Evolutionary conservation across 2,113 vertebrate genomes (phyloP).

Genomic region (Donacobius atricapilla): DNA sequence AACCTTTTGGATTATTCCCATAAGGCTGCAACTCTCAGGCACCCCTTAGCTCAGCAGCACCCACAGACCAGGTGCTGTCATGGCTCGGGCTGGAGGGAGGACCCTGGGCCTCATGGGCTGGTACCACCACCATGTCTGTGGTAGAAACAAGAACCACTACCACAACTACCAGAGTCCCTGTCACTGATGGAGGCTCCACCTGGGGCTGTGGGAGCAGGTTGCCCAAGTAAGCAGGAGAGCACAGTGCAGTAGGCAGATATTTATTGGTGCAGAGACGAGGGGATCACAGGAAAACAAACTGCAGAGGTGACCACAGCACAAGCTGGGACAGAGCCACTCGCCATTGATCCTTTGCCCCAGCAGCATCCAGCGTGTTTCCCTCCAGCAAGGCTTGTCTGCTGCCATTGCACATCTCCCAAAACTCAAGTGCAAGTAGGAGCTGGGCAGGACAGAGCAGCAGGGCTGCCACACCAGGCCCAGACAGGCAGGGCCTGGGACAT

Average conservation of each 20-base stretch:
- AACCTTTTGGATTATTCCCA: rapidly evolving
- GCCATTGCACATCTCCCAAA: not conserved
- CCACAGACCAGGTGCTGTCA: not conserved
- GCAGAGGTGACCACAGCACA: not conserved
- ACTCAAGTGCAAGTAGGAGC: not conserved
- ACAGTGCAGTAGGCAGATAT: not conserved
- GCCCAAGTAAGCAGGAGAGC: not conserved
- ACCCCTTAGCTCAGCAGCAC: not conserved
- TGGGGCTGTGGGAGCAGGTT: not conserved
- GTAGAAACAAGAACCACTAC: not conserved
- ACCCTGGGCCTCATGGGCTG: not conserved
- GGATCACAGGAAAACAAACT: not conserved
- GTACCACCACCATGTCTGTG: rapidly evolving
- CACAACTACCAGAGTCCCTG: not conserved
- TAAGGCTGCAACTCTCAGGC: not conserved
- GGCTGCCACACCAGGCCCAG: not conserved
- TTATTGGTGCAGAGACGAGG: slow-evolving; percentile 42
- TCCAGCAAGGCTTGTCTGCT: not conserved
- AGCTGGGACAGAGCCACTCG: not conserved
- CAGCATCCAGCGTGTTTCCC: not conserved
- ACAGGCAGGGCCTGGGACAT: not conserved
- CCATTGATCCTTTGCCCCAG: not conserved
- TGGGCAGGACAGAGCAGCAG: not conserved
- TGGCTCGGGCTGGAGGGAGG: not conserved
- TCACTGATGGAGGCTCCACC: not conserved